Evolutionary conservation across 2,113 vertebrate genomes (phyloP).

Genomic region (Rhea pennata): DNA sequence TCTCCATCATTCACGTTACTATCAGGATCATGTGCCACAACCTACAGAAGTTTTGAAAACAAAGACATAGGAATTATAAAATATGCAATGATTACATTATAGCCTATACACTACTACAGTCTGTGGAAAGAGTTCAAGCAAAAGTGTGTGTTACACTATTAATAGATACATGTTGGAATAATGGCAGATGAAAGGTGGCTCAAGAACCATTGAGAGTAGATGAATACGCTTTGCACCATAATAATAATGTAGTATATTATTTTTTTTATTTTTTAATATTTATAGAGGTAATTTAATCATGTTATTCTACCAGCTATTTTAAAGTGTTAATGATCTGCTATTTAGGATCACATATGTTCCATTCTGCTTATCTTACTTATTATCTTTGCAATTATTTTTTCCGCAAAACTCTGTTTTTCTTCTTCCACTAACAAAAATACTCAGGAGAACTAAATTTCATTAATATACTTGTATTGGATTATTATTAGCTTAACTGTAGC

Average conservation of each 20-base stretch:
- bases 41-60: constrained; percentile 73
- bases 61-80: neutral
- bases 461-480: neutral
- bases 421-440: neutral
- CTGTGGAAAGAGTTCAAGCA: neutral
- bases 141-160: neutral
- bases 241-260: neutral
- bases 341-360: neutral
- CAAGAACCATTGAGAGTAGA: neutral
- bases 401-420: neutral
- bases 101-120: neutral
- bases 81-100: neutral
- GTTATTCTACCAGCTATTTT: neutral
- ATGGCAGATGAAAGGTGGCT: neutral
- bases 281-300: neutral
- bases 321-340: neutral
- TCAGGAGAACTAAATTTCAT: neutral
- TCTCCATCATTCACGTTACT: constrained; percentile 81
- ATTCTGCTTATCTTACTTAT: neutral
- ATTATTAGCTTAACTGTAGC: neutral
- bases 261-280: neutral
- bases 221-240: neutral
- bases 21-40: constrained; percentile 88
- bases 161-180: neutral
- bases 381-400: neutral